These are phyloP conservation scores for Heteromurus nitidus DNA, from an alignment of 2,888 invertebrate species.

Conservation along the genomic window DNA sequence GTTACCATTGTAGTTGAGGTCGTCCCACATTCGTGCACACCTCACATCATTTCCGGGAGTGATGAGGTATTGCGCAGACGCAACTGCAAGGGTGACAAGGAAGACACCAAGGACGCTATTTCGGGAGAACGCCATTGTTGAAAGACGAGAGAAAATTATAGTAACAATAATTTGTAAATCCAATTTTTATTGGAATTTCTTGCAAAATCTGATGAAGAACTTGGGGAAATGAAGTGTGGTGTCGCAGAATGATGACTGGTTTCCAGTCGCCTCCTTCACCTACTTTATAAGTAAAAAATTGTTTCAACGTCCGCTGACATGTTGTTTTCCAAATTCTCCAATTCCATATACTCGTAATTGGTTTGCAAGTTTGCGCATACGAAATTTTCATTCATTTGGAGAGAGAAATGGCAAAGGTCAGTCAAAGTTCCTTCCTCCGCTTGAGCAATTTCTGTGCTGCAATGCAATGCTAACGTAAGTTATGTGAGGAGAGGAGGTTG, in stretches of 20 bases:
- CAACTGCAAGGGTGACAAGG: no score
- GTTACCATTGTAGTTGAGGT: slow-evolving; percentile 56
- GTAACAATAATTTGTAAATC: neutral
- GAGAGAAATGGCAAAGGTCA: no score
- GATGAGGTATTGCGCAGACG: slow-evolving; percentile 49
- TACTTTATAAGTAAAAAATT: slow-evolving; percentile 20
- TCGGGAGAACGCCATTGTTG: neutral
- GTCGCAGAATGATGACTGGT: neutral
- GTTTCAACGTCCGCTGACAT: neutral
- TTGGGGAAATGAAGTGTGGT: neutral
- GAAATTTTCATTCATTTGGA: neutral
- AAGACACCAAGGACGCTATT: neutral
- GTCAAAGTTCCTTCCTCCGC: no score
- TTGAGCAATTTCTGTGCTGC: no score
- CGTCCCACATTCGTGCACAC: slow-evolving; percentile 65
- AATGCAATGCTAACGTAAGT: no score
- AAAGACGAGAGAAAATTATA: neutral
- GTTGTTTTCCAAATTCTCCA: neutral
- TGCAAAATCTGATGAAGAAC: neutral
- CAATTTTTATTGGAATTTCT: no score
- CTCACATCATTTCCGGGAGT: slow-evolving; percentile 65
- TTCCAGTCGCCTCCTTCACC: neutral
- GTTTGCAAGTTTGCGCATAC: no score
- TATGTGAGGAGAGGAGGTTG: no score
- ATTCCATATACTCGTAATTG: neutral